A percentile compares a stretch with the other conserved stretches of the same genome.
phyloP scores from a whole-genome alignment of 1,140 invertebrate species.

The Tetramorium parvispinum region DNA sequence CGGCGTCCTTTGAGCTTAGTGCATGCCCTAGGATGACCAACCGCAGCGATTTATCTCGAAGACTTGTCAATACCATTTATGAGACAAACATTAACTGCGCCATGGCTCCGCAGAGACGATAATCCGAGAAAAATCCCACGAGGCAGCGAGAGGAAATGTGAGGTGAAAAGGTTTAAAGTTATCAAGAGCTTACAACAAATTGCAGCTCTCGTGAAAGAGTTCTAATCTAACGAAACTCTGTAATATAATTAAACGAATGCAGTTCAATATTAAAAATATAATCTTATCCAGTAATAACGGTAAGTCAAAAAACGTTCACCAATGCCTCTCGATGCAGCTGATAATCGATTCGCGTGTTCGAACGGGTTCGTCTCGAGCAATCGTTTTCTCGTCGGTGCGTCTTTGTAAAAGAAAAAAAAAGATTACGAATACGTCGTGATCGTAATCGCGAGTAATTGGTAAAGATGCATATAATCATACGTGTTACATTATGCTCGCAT shows the following conservation, averaged over 20 bases:
- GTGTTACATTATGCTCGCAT: not conserved
- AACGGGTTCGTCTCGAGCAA: not conserved
- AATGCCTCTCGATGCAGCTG: not conserved
- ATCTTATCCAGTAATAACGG: not conserved
- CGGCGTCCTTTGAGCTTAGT: slow-evolving; percentile 24
- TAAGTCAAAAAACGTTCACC: not conserved
- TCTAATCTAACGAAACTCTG: not conserved
- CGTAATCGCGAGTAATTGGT: not conserved
- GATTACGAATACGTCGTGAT: not conserved
- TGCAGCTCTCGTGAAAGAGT: not conserved
- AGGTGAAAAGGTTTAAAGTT: not conserved
- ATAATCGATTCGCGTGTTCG: not conserved
- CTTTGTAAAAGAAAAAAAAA: not conserved
- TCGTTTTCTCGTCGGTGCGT: not conserved
- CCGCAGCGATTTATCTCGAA: slow-evolving; percentile 5
- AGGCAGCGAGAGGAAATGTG: not conserved
- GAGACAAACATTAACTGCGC: not conserved
- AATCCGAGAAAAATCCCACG: slow-evolving; percentile 9
- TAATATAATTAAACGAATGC: not conserved
- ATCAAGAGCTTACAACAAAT: not conserved
- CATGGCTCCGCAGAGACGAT: not conserved
- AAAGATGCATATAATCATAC: not conserved
- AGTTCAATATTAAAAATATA: not conserved
- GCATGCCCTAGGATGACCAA: not conserved
- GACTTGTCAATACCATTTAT: slow-evolving; percentile 25